Evolutionary conservation across 2,888 invertebrate species (phyloP).

Genomic region (Andrena haemorrhoa): DNA sequence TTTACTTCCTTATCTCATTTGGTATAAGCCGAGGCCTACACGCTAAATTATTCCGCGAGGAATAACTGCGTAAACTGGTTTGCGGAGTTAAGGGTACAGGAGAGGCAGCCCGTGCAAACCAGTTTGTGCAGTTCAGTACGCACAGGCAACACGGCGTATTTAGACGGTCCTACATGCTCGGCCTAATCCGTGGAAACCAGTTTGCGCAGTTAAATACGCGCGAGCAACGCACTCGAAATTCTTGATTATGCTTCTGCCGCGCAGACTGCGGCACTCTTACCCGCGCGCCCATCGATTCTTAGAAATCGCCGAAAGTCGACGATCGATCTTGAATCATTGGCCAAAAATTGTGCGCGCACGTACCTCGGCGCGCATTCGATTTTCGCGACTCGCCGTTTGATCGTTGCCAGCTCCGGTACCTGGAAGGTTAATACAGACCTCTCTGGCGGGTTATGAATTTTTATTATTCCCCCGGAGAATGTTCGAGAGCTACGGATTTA

Average conservation of each 20-base stretch:
- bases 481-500: no score
- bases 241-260: conserved; percentile 49
- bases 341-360: no score
- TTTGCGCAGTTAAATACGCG: conserved; percentile 62
- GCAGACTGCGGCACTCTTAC: no score
- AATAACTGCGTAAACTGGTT: conserved; percentile 68
- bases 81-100: conserved; percentile 57
- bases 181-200: conserved; percentile 66
- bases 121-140: conserved; percentile 66
- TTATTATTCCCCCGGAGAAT: no score
- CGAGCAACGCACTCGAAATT: conserved; percentile 46
- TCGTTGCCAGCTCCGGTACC: no score
- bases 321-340: no score
- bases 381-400: no score
- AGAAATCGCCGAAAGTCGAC: no score
- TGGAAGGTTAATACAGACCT: no score
- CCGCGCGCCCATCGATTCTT: no score
- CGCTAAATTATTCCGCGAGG: conserved; percentile 65
- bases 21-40: conserved; percentile 59
- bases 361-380: no score
- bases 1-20: conserved; percentile 58
- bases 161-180: conserved; percentile 64
- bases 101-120: conserved; percentile 62
- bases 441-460: no score
- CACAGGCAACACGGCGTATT: conserved; percentile 60